A percentile compares a stretch with the other conserved stretches of the same genome.
phyloP scores from a whole-genome alignment of 2,113 vertebrate genomes.

The Trichechus manatus region DNA sequence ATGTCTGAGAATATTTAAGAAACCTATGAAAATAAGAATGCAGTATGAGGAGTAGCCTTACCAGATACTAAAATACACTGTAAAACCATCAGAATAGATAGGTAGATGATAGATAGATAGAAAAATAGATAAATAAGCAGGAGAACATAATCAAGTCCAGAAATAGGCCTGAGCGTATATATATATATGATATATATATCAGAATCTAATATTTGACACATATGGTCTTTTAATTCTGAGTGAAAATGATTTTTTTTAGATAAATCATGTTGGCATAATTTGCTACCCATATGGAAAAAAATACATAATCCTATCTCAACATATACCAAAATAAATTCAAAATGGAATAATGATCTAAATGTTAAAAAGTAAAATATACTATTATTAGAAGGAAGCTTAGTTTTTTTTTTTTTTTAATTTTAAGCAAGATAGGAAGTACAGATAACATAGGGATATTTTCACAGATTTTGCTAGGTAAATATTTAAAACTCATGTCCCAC shows the following conservation, averaged over 20 bases:
- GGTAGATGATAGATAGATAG: background rate
- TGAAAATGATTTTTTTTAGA: conserved; percentile 8
- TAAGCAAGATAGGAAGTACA: background rate
- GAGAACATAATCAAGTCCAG: background rate
- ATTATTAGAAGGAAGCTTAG: conserved; percentile 11
- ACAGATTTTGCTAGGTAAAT: conserved; percentile 21
- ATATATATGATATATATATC: background rate
- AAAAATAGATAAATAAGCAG: background rate
- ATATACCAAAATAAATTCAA: conserved; percentile 52
- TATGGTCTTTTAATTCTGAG: background rate
- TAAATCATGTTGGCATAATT: conserved; percentile 32
- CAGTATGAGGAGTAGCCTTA: background rate
- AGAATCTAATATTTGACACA: background rate
- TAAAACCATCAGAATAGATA: background rate
- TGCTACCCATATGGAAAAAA: background rate
- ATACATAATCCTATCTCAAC: background rate
- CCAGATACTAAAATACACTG: background rate
- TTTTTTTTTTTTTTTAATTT: background rate
- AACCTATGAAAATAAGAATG: background rate
- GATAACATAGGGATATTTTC: conserved; percentile 16
- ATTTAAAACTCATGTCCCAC: background rate
- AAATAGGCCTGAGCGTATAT: background rate
- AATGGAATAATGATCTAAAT: conserved; percentile 11
- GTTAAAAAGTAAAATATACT: conserved; percentile 26
- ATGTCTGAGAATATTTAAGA: conserved; percentile 4